Evolutionary conservation across 1,140 invertebrate species (phyloP).

Genomic region (Rhyacophila brunnea): DNA sequence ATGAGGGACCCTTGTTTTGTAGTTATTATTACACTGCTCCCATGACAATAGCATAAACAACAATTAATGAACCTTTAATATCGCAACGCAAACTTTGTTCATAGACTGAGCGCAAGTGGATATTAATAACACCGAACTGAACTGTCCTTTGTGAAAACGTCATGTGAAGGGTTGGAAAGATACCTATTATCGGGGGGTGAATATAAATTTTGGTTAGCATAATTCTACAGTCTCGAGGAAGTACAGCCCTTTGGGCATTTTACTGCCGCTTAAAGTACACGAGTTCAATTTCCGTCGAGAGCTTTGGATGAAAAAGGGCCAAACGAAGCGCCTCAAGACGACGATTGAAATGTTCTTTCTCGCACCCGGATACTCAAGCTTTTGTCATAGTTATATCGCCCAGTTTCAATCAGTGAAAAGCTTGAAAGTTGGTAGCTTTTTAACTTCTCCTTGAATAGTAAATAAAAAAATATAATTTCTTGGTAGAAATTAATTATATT

Average conservation of each 20-base stretch:
- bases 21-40: neutral
- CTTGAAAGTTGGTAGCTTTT: no score
- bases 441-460: no score
- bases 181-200: conserved; percentile 10
- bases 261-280: conserved; percentile 13
- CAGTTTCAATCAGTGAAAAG: no score
- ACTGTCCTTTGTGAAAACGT: conserved; percentile 8
- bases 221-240: conserved; percentile 15
- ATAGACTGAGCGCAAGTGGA: neutral
- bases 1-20: no score
- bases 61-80: conserved; percentile 18
- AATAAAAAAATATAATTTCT: no score
- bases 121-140: conserved; percentile 14
- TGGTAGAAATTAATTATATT: no score
- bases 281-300: conserved; percentile 26
- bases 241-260: conserved; percentile 21
- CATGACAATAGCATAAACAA: conserved; percentile 8
- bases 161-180: neutral
- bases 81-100: conserved; percentile 16
- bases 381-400: no score
- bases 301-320: conserved; percentile 15
- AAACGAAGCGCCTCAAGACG: conserved; percentile 3
- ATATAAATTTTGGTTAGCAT: conserved; percentile 27
- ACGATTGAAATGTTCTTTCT: no score
- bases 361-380: no score